These are phyloP conservation scores for Karalla daura DNA, from an alignment of 2,797 vertebrate genomes.

Conservation along the genomic window DNA sequence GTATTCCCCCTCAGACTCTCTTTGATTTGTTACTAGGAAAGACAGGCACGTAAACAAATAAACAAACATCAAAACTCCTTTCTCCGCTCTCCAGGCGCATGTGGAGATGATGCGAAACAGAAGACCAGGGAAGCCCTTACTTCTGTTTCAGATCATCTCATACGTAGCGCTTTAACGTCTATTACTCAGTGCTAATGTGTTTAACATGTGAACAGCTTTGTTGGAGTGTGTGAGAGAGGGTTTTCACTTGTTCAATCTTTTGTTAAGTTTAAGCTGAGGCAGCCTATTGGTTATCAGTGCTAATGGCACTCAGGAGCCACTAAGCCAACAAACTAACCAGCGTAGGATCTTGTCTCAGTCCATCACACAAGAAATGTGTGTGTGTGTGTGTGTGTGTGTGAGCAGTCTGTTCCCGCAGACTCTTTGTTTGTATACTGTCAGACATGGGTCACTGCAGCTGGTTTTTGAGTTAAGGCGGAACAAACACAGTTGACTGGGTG, in stretches of 20 bases:
- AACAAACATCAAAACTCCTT: slow-evolving; percentile 40
- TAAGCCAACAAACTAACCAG: slow-evolving; percentile 77
- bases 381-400: slow-evolving; percentile 45
- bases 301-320: slow-evolving; percentile 76
- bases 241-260: slow-evolving; percentile 42
- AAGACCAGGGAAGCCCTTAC: slow-evolving; percentile 30
- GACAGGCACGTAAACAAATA: slow-evolving; percentile 48
- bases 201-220: slow-evolving; percentile 8
- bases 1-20: slow-evolving; percentile 19
- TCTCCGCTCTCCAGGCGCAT: slow-evolving; percentile 28
- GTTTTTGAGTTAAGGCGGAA: slow-evolving; percentile 67
- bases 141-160: slow-evolving; percentile 42
- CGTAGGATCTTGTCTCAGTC: slow-evolving; percentile 63
- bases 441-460: slow-evolving; percentile 80
- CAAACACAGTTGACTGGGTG: slow-evolving; percentile 58
- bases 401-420: slow-evolving; percentile 46
- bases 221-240: slow-evolving; percentile 14
- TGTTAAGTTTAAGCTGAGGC: slow-evolving; percentile 51
- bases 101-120: slow-evolving; percentile 56
- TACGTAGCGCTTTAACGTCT: slow-evolving; percentile 28
- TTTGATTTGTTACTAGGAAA: slow-evolving; percentile 54
- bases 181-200: slow-evolving; percentile 24
- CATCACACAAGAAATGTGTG: slow-evolving; percentile 55
- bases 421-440: slow-evolving; percentile 78
- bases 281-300: slow-evolving; percentile 49